These are phyloP conservation scores for Eremophila alpestris DNA, from an alignment of 2,797 vertebrate genomes.

Conservation along the genomic window DNA sequence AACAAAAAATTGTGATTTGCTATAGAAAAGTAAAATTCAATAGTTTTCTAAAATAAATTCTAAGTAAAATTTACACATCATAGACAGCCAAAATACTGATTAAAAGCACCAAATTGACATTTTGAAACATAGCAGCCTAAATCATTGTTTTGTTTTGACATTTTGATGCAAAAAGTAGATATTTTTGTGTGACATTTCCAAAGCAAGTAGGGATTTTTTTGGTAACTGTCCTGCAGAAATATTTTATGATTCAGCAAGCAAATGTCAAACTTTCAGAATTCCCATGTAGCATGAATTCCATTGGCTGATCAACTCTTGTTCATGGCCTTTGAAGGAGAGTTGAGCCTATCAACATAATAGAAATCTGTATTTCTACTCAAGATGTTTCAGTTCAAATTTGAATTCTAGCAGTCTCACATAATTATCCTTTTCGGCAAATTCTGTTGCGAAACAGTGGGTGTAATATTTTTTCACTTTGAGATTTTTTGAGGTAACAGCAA, in stretches of 20 bases:
- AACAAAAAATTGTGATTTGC: not conserved
- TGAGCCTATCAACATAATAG: not conserved
- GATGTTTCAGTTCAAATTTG: not conserved
- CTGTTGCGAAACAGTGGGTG: not conserved
- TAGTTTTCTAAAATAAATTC: not conserved
- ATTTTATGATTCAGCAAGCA: conserved; percentile 47
- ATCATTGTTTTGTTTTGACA: conserved; percentile 67
- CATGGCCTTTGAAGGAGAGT: not conserved
- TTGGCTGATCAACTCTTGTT: conserved; percentile 26
- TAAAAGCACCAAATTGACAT: conserved; percentile 20
- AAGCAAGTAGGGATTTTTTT: conserved; percentile 44
- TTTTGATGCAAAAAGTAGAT: conserved; percentile 53
- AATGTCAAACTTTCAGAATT: conserved; percentile 54
- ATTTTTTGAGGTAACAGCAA: not conserved
- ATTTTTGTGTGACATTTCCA: conserved; percentile 60
- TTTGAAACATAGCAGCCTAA: conserved; percentile 55
- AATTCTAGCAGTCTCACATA: not conserved
- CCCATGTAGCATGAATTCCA: conserved; percentile 10
- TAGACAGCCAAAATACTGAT: conserved; percentile 19
- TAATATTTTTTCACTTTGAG: conserved; percentile 10
- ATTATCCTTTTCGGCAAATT: conserved; percentile 1
- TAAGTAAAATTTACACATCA: conserved; percentile 2
- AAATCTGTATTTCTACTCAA: not conserved
- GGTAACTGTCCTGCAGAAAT: conserved; percentile 42
- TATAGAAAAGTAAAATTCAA: not conserved